Percentiles rank a stretch among this genome's conserved stretches.
phyloP scores from a whole-genome alignment of 2,113 vertebrate genomes.

The Picathartes gymnocephalus region DNA sequence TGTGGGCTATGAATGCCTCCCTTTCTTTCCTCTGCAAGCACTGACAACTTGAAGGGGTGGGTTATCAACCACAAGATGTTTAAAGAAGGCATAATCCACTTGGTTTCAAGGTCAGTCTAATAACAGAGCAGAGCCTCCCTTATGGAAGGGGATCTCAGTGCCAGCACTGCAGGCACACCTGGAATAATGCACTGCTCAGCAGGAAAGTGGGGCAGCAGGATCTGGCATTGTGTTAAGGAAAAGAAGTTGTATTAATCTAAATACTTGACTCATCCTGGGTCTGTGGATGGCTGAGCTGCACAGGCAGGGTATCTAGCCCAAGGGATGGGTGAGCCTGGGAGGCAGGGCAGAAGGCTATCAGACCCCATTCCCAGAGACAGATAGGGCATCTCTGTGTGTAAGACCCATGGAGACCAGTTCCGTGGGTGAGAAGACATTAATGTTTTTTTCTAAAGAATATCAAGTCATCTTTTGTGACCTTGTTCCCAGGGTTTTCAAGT shows the following conservation, averaged over 20 bases:
- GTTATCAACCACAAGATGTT: background rate
- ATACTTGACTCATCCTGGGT: background rate
- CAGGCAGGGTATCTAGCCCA: background rate
- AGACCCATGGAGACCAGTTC: background rate
- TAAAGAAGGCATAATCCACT: background rate
- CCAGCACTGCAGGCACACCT: background rate
- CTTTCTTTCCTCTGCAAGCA: background rate
- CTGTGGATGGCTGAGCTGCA: background rate
- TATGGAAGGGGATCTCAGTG: background rate
- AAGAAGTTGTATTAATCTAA: background rate
- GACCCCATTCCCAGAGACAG: background rate
- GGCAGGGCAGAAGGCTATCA: background rate
- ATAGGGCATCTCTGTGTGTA: background rate
- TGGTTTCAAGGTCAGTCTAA: background rate
- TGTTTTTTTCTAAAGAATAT: background rate
- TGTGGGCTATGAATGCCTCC: background rate
- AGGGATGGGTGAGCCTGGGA: rapidly evolving
- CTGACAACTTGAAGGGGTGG: background rate
- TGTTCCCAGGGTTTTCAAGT: background rate
- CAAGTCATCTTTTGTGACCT: background rate
- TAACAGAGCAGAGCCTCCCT: background rate
- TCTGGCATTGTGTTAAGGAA: background rate
- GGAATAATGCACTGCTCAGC: background rate
- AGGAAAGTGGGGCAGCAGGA: background rate
- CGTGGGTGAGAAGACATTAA: background rate